Percentiles rank a stretch among this genome's conserved stretches.
Conservation (phyloP, 2,113 vertebrate genomes). For the Falcunculus frontatus region DNA sequence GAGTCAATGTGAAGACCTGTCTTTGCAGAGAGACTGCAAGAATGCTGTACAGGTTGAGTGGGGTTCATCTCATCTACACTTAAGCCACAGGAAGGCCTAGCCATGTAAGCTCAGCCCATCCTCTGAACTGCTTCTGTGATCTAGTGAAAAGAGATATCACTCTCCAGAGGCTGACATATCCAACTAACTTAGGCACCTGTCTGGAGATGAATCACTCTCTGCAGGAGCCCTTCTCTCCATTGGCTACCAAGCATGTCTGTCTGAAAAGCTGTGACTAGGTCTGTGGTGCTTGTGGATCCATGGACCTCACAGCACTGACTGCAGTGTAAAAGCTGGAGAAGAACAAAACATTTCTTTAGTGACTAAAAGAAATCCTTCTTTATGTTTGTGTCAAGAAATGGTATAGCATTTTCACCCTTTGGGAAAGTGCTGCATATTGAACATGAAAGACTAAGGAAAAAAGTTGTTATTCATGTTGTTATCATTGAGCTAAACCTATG, state of each 20-base stretch:
- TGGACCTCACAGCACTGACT: neutral
- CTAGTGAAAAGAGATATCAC: neutral
- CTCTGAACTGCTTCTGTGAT: neutral
- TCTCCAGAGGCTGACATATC: neutral
- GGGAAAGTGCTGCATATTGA: neutral
- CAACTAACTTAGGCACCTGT: neutral
- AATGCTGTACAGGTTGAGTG: neutral
- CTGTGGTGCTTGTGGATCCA: neutral
- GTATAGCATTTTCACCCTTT: neutral
- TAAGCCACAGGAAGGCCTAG: neutral
- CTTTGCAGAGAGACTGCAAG: neutral
- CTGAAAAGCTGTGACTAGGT: neutral
- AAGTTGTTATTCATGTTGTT: neutral
- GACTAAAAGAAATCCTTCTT: neutral
- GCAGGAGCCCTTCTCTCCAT: neutral
- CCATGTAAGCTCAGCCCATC: neutral
- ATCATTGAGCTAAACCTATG: neutral
- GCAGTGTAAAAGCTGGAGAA: neutral
- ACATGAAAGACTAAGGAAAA: neutral
- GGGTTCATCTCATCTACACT: neutral
- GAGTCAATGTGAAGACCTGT: neutral
- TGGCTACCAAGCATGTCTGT: neutral
- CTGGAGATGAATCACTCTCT: neutral
- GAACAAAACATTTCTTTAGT: neutral
- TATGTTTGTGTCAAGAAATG: neutral